phyloP scores from a whole-genome alignment of 2,888 invertebrate genomes.

The Hemistola chrysoprasaria region DNA sequence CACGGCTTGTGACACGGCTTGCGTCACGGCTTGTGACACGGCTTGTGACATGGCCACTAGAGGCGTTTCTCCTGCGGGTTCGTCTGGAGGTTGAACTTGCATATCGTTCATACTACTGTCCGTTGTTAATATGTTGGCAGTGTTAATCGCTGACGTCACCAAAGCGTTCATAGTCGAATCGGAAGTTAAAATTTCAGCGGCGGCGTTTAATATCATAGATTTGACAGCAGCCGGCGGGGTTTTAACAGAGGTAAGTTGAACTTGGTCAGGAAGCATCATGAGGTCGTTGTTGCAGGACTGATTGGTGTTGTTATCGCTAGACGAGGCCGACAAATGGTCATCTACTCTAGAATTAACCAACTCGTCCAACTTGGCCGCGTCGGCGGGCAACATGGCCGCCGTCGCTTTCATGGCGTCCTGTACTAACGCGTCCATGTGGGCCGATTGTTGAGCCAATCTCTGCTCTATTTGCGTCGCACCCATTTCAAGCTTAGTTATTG shows the following conservation, averaged over 20 bases:
- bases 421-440: slow-evolving; percentile 73
- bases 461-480: slow-evolving; percentile 60
- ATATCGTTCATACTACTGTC: slow-evolving; percentile 44
- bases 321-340: slow-evolving; percentile 59
- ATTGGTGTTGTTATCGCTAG: slow-evolving; percentile 35
- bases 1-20: slow-evolving; percentile 74
- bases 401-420: slow-evolving; percentile 76
- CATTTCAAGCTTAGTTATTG: slow-evolving; percentile 66
- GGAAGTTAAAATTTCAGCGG: slow-evolving; percentile 86
- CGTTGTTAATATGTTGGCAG: slow-evolving; percentile 69
- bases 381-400: slow-evolving; percentile 65
- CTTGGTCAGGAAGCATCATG: slow-evolving; percentile 66
- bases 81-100: slow-evolving; percentile 53
- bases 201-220: slow-evolving; percentile 89
- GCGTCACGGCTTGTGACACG: slow-evolving; percentile 75
- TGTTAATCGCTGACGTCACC: slow-evolving; percentile 79
- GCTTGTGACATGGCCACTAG: slow-evolving; percentile 76
- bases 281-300: slow-evolving; percentile 48
- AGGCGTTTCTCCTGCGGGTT: slow-evolving; percentile 62
- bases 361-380: slow-evolving; percentile 81
- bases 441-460: slow-evolving; percentile 64
- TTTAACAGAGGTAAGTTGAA: slow-evolving; percentile 66
- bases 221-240: slow-evolving; percentile 85
- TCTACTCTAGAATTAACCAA: slow-evolving; percentile 77
- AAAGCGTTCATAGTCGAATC: slow-evolving; percentile 81